Base-by-base conservation (phyloP, 64 coral and sea anemone genomes). In the Montipora foliosa region DNA sequence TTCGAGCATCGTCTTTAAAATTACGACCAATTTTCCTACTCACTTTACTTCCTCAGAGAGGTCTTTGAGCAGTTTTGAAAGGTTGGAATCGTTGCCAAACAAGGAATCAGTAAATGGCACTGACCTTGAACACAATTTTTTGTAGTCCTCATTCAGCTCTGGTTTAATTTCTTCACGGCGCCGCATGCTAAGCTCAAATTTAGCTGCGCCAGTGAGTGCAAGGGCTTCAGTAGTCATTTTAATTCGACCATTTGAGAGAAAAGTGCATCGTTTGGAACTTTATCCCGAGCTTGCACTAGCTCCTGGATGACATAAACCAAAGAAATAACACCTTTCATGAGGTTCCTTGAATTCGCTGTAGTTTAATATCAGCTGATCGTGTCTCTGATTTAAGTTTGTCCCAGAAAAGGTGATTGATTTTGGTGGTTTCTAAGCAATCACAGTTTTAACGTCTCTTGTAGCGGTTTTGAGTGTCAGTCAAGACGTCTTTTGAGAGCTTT, bases 191-290 rank as follows among this genome's bases (percentile, higher is more conserved):
- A 90, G 29, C 5, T 90, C 88, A 51, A 79, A 90, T 15, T 90
- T 90, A 7, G 77, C 77, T 0, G 88, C 77, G 8, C 76, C 88
- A 22, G 80, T 67, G 14, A 90, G 88, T 5, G 88, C 88, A 64
- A 90, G 79, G 37, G 88, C 25, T 7, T 90, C 77, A 66, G 88
- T 90, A 25, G 55, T 77, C n/a, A 10, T 47, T 90, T 64, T 90
- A 25, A 25, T 25, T 25, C 1, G 4, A 90, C 12, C 14, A 90
- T 8, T 46, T 55, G 25, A 1, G 44, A 5, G 44, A 90, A 25
- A 2, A 90, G 66, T 0, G 21, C 59, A 78, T 90, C 72, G 25
- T 66, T 75, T 13, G 88, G 75, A 8, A 79, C 44, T 70, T 90
- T 90, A 5, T 90, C 88, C 44, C 61, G 7, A 8, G 59, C 53